Evolutionary conservation across 2,113 vertebrate genomes (phyloP), one percentile per base, ranked within the genome.

Genomic region (Narcine bancroftii): DNA sequence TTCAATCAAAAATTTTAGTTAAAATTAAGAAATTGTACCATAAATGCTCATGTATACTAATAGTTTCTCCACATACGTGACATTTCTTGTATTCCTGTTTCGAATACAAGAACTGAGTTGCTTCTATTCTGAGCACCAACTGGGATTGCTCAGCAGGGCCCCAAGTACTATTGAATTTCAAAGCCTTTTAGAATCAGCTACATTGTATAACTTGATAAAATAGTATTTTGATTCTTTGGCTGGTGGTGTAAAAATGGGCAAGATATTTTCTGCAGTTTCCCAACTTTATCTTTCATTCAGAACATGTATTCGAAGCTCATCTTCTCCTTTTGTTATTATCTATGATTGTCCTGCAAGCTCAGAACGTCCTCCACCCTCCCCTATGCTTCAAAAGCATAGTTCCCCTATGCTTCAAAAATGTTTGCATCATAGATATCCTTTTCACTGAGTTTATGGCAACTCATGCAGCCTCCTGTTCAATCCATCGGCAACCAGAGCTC

Each of bases 231-330:
- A 85, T 56, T n/a, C n/a, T 85, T 3, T 85, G 47, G 50, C n/a
- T n/a, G 29, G 3, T n/a, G n/a, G 26, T n/a, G 17, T 11, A 85
- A 50, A 5, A 56, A 19, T 60, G 47, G 11, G 50, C 50, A 56
- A n/a, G 13, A 85, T 85, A 29, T 81, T 81, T 81, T 53, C 45
- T 81, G 77, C 45, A 81, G 53, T 81, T 81, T 50, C 47, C 45
- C 77, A 69, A 17, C 53, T 81, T 50, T 81, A 29, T 33, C 19
- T 47, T 47, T 47, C 7, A 79, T 47, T 81, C 77, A 33, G 45
- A 4, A 45, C 45, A 81, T 81, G 77, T 81, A 81, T 53, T 81
- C 53, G 29, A 50, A 45, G 33, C 76, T 81, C 77, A 50, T 53
- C 26, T 47, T 29, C 45, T 53, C 45, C 29, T 85, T 85, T 56